Percentiles rank a stretch among this genome's conserved stretches.
Conservation (phyloP, 2,113 vertebrate genomes). For the Casuarius casuarius region DNA sequence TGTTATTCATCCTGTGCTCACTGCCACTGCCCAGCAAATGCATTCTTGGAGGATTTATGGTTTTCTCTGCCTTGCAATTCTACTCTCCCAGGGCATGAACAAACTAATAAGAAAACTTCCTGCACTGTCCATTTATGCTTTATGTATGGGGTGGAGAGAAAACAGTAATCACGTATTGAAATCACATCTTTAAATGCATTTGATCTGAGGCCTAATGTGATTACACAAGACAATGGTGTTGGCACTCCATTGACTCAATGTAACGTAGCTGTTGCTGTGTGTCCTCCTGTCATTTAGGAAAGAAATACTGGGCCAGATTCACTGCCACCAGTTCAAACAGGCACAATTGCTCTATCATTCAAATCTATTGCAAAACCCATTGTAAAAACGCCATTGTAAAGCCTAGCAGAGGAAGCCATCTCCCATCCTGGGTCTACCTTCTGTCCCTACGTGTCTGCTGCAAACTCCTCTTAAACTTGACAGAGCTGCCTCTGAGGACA, state of each 20-base stretch:
- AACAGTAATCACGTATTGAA: background rate
- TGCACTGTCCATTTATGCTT: background rate
- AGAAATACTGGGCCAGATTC: background rate
- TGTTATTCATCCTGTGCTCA: rapidly evolving
- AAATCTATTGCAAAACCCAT: slow-evolving; percentile 31
- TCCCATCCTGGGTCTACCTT: background rate
- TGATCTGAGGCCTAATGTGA: rapidly evolving
- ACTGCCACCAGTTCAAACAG: background rate
- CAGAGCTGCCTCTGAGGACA: background rate
- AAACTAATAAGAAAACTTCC: background rate
- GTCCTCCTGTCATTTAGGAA: slow-evolving; percentile 15
- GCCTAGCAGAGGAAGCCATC: background rate
- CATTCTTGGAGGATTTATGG: background rate
- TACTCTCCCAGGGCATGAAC: background rate
- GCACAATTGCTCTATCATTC: slow-evolving; percentile 1
- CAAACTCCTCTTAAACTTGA: background rate
- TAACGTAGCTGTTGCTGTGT: background rate
- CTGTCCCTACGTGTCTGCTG: background rate
- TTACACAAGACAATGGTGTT: background rate
- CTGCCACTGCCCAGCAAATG: background rate
- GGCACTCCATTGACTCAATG: slow-evolving; percentile 16
- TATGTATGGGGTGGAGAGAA: background rate
- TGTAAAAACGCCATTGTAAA: slow-evolving; percentile 34
- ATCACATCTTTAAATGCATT: background rate
- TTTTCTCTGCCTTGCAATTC: background rate